Evolutionary conservation across 2,888 invertebrate genomes (phyloP).

Genomic region (Nysson spinosus): DNA sequence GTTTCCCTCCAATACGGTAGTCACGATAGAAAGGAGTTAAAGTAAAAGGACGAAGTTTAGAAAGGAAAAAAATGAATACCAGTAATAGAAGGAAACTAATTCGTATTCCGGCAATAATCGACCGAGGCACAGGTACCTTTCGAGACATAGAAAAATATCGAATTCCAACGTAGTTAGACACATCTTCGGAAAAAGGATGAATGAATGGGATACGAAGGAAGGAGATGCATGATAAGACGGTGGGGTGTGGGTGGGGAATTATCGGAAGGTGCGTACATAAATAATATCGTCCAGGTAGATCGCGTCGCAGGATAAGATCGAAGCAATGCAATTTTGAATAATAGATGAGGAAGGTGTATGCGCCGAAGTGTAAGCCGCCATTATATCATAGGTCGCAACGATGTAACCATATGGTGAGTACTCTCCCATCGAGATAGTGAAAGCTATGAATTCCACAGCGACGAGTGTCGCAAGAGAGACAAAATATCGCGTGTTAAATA

Average conservation of each 20-base stretch:
- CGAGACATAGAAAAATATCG: too few relatives aligned
- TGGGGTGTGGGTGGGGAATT: too few relatives aligned
- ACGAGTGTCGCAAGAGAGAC: slow-evolving; percentile 54
- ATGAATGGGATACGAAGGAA: too few relatives aligned
- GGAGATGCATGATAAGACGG: too few relatives aligned
- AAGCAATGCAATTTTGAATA: slow-evolving; percentile 34
- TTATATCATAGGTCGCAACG: slow-evolving; percentile 64
- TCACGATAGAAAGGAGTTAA: slow-evolving; percentile 23
- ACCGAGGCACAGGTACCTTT: too few relatives aligned
- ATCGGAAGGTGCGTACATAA: slow-evolving; percentile 9
- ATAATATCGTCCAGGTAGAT: slow-evolving; percentile 31
- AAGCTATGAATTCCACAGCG: slow-evolving; percentile 62
- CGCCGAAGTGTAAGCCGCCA: slow-evolving; percentile 27
- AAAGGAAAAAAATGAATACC: neutral
- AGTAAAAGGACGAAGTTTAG: neutral
- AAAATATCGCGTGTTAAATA: slow-evolving; percentile 9
- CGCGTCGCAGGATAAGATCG: slow-evolving; percentile 7
- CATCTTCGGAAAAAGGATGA: too few relatives aligned
- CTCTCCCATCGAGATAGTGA: slow-evolving; percentile 61
- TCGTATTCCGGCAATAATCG: too few relatives aligned
- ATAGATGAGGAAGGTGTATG: slow-evolving; percentile 33
- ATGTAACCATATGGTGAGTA: slow-evolving; percentile 67
- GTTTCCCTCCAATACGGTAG: too few relatives aligned
- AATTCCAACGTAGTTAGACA: too few relatives aligned
- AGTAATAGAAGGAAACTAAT: slow-evolving; percentile 24